Percentiles rank a stretch among this genome's conserved stretches.
These are phyloP conservation scores for Nycticebus coucang DNA, from an alignment of 2,113 vertebrate genomes.

Conservation along the genomic window DNA sequence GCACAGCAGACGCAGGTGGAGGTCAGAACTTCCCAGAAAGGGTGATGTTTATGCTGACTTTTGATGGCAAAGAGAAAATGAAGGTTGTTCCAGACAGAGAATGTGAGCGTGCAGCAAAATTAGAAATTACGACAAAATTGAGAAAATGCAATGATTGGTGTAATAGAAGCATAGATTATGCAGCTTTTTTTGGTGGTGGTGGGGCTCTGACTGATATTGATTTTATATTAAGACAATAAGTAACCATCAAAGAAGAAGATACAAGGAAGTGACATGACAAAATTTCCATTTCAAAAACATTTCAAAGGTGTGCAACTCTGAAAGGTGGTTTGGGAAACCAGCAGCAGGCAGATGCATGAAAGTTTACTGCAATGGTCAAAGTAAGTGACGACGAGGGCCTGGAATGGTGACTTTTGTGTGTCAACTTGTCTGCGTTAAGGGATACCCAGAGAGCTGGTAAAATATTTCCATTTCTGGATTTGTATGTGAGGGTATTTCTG, in stretches of 20 bases:
- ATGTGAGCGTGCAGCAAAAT: neutral
- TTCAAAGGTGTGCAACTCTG: neutral
- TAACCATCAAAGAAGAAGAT: neutral
- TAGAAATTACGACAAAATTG: neutral
- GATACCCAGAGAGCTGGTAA: neutral
- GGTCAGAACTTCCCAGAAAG: neutral
- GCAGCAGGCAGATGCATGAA: neutral
- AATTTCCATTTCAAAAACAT: neutral
- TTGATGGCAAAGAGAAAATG: neutral
- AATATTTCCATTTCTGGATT: neutral
- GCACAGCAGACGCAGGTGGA: fast-evolving
- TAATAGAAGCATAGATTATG: neutral
- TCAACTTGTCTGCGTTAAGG: neutral
- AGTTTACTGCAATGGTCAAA: neutral
- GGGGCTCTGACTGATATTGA: neutral
- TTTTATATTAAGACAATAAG: neutral
- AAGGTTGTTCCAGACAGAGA: neutral
- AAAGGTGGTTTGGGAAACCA: neutral
- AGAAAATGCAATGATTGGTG: neutral
- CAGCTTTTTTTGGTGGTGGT: neutral
- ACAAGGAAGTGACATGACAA: neutral
- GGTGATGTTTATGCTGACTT: neutral
- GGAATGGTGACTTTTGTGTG: neutral
- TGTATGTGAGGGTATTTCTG: neutral
- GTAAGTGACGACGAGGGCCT: neutral